Base-by-base conservation (phyloP, 2,113 vertebrate species). In the Syngnathoides biaculeatus region DNA sequence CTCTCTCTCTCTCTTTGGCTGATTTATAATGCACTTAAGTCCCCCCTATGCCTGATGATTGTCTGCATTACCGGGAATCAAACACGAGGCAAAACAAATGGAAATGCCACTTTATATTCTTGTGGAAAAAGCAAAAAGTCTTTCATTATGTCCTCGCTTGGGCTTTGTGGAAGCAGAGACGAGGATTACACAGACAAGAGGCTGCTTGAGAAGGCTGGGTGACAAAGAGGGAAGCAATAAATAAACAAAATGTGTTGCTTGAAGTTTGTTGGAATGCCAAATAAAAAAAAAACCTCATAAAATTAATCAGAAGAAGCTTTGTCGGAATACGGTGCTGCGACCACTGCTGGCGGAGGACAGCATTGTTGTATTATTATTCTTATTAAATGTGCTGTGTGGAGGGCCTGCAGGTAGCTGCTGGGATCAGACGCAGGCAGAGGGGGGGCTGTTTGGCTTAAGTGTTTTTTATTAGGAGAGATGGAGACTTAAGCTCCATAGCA, bases 21-120 rank as follows among this genome's bases (percentile, higher is more conserved):
- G 81, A 89, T 84, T 88, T 87, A 90, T 92, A 91, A 92, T 92
- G 87, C 86, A 91, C 86, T 92, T 92, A 92, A 90, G 85, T 88
- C 86, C 77, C 81, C 85, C 88, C 81, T 17, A 30, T 57, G 85
- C 82, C 83, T 85, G 80, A 82, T 90, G 86, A 91, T 90, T 90
- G 88, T 91, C 79, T 85, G 79, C 87, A 87, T 91, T 90, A 89
- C 79, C 73, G 58, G 73, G 82, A 87, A 89, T 86, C 79, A 86
- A 88, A 85, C 73, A 85, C 38, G 40, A 77, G 72, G 84, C 74
- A 85, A 88, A 89, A 88, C 84, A 86, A 89, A 89, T 85, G 84
- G 84, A 89, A 85, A 89, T 85, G 90, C 79, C 89, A 84, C 84
- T 91, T 91, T 90, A 89, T 87, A 89, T 90, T 90, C 81, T n/a